Conservation (phyloP, 2,888 invertebrate genomes). For the Myopa tessellatipennis region DNA sequence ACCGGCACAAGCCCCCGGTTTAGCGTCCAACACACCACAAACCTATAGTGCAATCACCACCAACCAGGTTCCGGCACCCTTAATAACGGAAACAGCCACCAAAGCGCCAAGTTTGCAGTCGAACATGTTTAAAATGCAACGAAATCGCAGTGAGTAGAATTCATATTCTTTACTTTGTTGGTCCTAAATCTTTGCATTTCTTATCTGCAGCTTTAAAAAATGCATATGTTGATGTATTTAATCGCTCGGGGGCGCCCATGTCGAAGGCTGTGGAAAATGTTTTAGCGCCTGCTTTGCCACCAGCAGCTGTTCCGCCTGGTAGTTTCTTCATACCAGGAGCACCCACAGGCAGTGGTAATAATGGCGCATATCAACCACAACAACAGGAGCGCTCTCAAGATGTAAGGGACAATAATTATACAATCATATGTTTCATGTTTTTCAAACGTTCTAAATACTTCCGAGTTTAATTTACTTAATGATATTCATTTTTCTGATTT, state of each 20-base stretch:
- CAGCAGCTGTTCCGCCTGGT: constrained; percentile 63
- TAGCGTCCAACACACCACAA: constrained; percentile 35
- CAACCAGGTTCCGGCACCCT: constrained; percentile 36
- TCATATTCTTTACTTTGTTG: not conserved
- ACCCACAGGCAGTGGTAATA: constrained; percentile 34
- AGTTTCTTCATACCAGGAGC: constrained; percentile 65
- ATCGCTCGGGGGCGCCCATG: constrained; percentile 73
- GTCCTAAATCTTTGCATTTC: not conserved
- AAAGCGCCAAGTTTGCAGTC: constrained; percentile 68
- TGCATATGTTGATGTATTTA: constrained; percentile 91
- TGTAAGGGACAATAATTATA: constrained; percentile 37
- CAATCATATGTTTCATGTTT: too few relatives aligned
- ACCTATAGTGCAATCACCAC: constrained; percentile 34
- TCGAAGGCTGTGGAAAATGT: constrained; percentile 63
- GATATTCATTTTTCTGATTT: not conserved
- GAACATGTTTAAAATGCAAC: constrained; percentile 85
- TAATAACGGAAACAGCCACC: constrained; percentile 46
- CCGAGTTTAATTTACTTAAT: not conserved
- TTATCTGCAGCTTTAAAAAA: constrained; percentile 77
- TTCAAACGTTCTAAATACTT: not conserved
- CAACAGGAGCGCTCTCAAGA: constrained; percentile 44
- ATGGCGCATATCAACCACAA: constrained; percentile 51
- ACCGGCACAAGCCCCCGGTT: not conserved
- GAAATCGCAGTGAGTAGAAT: constrained; percentile 76
- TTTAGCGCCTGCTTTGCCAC: constrained; percentile 65